Conservation (phyloP, 2,888 invertebrate species). For the Chorisops tibialis region DNA sequence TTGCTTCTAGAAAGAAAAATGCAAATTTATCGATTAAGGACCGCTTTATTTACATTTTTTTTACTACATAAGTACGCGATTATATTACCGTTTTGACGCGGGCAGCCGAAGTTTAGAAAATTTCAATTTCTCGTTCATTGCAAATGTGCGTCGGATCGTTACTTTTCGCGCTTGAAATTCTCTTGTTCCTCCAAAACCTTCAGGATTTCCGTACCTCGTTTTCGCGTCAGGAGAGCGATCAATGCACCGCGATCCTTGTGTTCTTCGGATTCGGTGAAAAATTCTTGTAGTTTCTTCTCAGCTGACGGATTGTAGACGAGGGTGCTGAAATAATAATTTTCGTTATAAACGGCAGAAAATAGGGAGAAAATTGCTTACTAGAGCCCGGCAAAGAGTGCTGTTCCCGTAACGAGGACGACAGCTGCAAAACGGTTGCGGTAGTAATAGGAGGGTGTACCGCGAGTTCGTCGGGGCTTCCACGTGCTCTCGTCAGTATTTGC, state of each 20-base stretch:
- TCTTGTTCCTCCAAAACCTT: neutral
- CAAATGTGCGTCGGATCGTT: neutral
- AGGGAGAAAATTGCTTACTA: neutral
- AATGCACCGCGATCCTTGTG: slow-evolving; percentile 2
- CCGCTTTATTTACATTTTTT: neutral
- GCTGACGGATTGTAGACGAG: neutral
- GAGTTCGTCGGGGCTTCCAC: neutral
- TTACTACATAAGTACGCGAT: neutral
- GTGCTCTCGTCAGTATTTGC: no score
- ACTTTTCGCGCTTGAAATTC: neutral
- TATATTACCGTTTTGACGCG: neutral
- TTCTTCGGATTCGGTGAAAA: neutral
- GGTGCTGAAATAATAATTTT: neutral
- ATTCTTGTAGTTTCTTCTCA: neutral
- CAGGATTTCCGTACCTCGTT: neutral
- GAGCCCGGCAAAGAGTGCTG: neutral
- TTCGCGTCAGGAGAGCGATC: neutral
- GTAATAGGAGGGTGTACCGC: slow-evolving; percentile 1
- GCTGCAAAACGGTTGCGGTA: neutral
- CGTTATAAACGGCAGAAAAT: neutral
- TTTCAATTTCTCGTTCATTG: slow-evolving; percentile 4
- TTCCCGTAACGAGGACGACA: neutral
- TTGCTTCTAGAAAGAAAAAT: neutral
- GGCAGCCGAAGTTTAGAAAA: slow-evolving; percentile 21
- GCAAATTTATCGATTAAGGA: neutral